Base-by-base conservation (phyloP, 1,140 invertebrate genomes). In the Calephelis nemesis region DNA sequence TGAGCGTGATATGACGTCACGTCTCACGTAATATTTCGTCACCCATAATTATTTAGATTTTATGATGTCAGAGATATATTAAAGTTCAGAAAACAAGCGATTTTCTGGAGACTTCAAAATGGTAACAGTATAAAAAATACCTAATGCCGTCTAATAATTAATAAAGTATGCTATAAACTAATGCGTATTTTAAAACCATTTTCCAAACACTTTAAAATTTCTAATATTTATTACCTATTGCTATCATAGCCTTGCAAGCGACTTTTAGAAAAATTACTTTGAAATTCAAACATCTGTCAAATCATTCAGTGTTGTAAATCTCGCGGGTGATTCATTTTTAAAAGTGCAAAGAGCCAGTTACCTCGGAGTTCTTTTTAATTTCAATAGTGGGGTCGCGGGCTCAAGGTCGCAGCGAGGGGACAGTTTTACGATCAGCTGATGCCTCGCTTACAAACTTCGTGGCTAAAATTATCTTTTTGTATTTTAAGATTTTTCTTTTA, bases 321-420 rank as follows among this genome's bases (percentile, higher is more conserved):
- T 71, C 68, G 69, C 66, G 76, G 72, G 78, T 76, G 80, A 80
- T 82, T 83, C 79, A 74, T 83, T 85, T 85, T 88, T 85, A 84
- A 87, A 88, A 87, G 84, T 88, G 81, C 83, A 88, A 81, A 88
- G 87, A 84, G 85, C 88, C 87, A 90, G 87, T 90, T 85, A 90
- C 88, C 87, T 80, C 86, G 75, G 84, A 82, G 82, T 82, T 87
- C 79, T 80, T 90, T 84, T 88, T 89, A 88, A 88, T 90, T 90
- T 90, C 87, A 89, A 88, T 90, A 90, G 88, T 90, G 88, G 88
- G 88, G 88, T 88, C 85, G 84, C 75, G 72, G 69, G 77, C 74
- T 81, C 85, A 87, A 87, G 85, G 86, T 82, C 83, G 74, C 69
- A 75, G 78, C 76, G 78, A 82, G 84, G 86, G 83, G 85, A 86